Evolutionary conservation across 2,797 vertebrate genomes (phyloP), one percentile per base, ranked within the genome.

Genomic region (Distichodus sexfasciatus): DNA sequence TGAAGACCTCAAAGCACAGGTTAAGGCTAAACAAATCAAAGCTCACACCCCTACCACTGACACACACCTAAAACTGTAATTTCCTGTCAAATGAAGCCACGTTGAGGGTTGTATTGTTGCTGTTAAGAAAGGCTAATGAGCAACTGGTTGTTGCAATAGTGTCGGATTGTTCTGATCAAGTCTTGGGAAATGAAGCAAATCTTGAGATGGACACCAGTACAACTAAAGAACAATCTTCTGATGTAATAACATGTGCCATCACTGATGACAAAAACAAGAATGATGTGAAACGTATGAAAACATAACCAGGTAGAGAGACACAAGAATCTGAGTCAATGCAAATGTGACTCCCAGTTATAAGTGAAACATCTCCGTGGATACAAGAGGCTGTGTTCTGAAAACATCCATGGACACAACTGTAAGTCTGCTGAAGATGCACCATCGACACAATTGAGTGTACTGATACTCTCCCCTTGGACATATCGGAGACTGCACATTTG

Each of bases 1-100:
- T 33, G 6, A 80, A 72, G 28, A 9, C 29, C 6, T 35, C 43
- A 74, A 71, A 31, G 29, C 31, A 55, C 41, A 6, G n/a, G 41
- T 40, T 23, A 81, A 71, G 60, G 4, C 11, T 4, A 75, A 61
- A 54, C 14, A 21, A 1, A 4, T 10, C 7, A 69, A 66, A 36
- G 11, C 28, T 17, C 33, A 12, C 36, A 55, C 33, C 21, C 2
- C 11, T 9, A 26, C n/a, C n/a, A n/a, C n/a, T n/a, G n/a, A n/a
- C n/a, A n/a, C n/a, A n/a, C n/a, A n/a, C n/a, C n/a, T n/a, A n/a
- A n/a, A n/a, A n/a, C n/a, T n/a, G n/a, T n/a, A n/a, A n/a, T n/a
- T n/a, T n/a, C n/a, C n/a, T n/a, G n/a, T n/a, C n/a, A n/a, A n/a
- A n/a, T n/a, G n/a, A n/a, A n/a, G n/a, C n/a, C n/a, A n/a, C n/a